Evolutionary conservation across 2,888 invertebrate species (phyloP), one percentile per base, ranked within the genome.

Genomic region (Nephrocerus scutellatus): DNA sequence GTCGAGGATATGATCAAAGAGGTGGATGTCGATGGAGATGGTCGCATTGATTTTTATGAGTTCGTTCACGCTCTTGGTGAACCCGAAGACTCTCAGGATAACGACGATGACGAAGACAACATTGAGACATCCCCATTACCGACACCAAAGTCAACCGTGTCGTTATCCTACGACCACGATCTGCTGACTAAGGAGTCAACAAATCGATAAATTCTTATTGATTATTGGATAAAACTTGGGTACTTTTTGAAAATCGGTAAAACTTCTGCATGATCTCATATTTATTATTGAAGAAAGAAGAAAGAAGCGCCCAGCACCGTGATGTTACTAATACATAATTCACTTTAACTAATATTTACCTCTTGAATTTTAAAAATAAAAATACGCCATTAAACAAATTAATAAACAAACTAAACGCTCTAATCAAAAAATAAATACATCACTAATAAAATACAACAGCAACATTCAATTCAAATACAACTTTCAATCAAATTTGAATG

Each of bases 1-100:
- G 91, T 92, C 68, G 91, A 92, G 66, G 91, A 92, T 62, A 92
- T 93, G 91, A 92, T 93, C 59, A 89, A 90, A 60, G 92, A 92
- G 71, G 92, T 92, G 6, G 92, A 93, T 60, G 87, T 91, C 3
- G 90, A 93, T 62, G 91, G 92, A 2, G 92, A 92, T 62, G 92
- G 92, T 3, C 77, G 89, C 49, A 92, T 92, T 57, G 90, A 92
- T 68, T 92, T 91, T 69, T 84, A 90, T 60, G 92, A 90, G 84
- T 70, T 70, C 44, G 89, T 85, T 3, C 79, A 86, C 55, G 88
- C 89, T 0, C 72, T 89, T 6, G 88, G 88, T 2, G 87, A 89
- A 62, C 87, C 88, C 1, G 85, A 85, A 60, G 84, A 86, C 55
- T 81, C 81, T 18, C 79, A 80, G 50, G 80, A 80, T 30, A 81